Conservation (phyloP, 2,797 vertebrate genomes). For the Pteronotus mesoamericanus region DNA sequence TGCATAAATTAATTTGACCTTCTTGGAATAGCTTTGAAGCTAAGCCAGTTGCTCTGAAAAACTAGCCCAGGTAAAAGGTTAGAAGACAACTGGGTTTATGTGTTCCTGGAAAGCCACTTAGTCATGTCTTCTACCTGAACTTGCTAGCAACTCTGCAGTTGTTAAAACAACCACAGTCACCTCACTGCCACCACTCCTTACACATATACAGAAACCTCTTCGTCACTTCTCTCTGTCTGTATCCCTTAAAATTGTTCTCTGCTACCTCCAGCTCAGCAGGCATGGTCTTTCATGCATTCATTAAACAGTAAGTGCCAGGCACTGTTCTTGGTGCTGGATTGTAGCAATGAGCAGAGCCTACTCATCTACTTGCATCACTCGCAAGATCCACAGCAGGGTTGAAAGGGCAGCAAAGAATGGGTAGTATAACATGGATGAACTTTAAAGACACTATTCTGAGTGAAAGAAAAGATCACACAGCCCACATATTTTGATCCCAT, state of each 20-base stretch:
- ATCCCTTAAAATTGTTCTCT: neutral
- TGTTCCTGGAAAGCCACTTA: neutral
- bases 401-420: neutral
- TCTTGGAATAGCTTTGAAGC: conserved; percentile 30
- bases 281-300: neutral
- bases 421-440: neutral
- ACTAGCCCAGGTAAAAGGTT: neutral
- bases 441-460: neutral
- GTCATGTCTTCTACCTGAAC: neutral
- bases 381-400: neutral
- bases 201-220: neutral
- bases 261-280: neutral
- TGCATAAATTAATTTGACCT: neutral
- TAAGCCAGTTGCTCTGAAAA: conserved; percentile 41
- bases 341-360: neutral
- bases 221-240: neutral
- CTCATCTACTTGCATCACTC: neutral
- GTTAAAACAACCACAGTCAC: neutral
- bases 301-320: neutral
- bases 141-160: neutral
- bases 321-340: neutral
- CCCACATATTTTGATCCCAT: neutral
- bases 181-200: neutral
- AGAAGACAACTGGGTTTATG: neutral
- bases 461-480: neutral